Evolutionary conservation across 2,797 vertebrate genomes (phyloP).

Genomic region (Karalla daura): DNA sequence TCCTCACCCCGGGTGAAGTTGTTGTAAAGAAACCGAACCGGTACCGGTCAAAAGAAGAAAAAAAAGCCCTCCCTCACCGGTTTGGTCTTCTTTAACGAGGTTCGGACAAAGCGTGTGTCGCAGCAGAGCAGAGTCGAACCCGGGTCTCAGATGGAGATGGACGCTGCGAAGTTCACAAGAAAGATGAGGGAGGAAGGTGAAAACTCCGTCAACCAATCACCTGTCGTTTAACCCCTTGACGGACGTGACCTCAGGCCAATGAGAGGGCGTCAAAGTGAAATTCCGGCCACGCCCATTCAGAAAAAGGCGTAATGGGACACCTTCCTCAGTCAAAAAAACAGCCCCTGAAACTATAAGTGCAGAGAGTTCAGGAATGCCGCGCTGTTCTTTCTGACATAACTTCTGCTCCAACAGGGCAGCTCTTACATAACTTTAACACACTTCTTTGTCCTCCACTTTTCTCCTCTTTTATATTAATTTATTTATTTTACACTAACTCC

Average conservation of each 20-base stretch:
- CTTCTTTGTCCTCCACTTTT: too few species aligned
- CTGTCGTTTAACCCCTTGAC: conserved; percentile 25
- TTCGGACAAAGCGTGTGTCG: conserved; percentile 65
- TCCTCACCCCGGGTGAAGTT: conserved; percentile 16
- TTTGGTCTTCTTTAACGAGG: conserved; percentile 29
- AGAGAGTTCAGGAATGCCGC: conserved; percentile 7
- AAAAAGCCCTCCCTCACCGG: conserved; percentile 28
- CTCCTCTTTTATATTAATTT: too few species aligned
- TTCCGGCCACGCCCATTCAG: conserved; percentile 37
- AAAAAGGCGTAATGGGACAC: conserved; percentile 23
- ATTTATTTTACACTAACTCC: background rate
- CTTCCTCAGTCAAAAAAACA: background rate
- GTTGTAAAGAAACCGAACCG: conserved; percentile 9
- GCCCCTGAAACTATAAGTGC: conserved; percentile 15
- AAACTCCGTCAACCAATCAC: conserved; percentile 62
- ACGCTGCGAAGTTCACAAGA: conserved; percentile 55
- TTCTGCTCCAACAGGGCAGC: conserved; percentile 25
- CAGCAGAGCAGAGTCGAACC: conserved; percentile 66
- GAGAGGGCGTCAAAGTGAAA: background rate
- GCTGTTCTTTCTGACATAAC: conserved; percentile 16
- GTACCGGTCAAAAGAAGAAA: too few species aligned
- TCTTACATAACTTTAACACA: conserved; percentile 43
- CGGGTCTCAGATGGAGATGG: conserved; percentile 35
- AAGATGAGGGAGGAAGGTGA: too few species aligned
- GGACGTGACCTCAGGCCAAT: conserved; percentile 64